Base-by-base conservation (phyloP, 2,113 vertebrate genomes). In the Tychaedon coryphoeus region DNA sequence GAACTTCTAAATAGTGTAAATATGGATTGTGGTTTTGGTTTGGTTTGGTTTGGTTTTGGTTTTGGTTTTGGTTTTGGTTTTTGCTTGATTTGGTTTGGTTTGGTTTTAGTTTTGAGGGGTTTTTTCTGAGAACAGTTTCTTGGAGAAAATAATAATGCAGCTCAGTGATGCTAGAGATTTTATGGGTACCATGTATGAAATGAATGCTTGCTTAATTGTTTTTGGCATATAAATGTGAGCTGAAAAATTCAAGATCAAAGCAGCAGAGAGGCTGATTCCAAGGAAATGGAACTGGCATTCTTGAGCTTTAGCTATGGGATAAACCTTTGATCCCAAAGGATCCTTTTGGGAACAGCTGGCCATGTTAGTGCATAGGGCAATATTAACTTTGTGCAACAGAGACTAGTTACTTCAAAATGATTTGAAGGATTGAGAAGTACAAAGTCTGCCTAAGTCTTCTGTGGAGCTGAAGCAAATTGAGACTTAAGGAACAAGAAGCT, bases 121-220 rank as follows among this genome's bases (percentile, higher is more conserved):
- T 33, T 33, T 33, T 71, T 57, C 48, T 14, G 6, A 77, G 62
- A 45, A 74, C 40, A 81, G 20, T 92, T 92, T 92, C 82, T 82
- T 95, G 47, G 19, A 54, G 54, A 22, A 81, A 95, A 75, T 88
- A 93, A 94, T 85, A 91, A 57, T 78, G 57, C 62, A 73, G 70
- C 74, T 86, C 70, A 77, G 20, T 77, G 75, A 77, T 90, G 58
- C 14, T 56, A 79, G 72, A 94, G 25, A 76, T 86, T 80, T 92
- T 90, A 87, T 60, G 36, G 23, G 33, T 76, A 89, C 10, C 40
- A 56, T 69, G 64, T 61, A 94, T 87, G 81, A 91, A 93, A 88
- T 1, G 5, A 76, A 93, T 40, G 8, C 18, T 71, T 66, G 29
- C 40, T 85, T 94, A 96, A 92, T 86, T 83, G 48, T 92, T 97